Base-by-base conservation (phyloP, 2,113 vertebrate species). In the Geococcyx californianus region DNA sequence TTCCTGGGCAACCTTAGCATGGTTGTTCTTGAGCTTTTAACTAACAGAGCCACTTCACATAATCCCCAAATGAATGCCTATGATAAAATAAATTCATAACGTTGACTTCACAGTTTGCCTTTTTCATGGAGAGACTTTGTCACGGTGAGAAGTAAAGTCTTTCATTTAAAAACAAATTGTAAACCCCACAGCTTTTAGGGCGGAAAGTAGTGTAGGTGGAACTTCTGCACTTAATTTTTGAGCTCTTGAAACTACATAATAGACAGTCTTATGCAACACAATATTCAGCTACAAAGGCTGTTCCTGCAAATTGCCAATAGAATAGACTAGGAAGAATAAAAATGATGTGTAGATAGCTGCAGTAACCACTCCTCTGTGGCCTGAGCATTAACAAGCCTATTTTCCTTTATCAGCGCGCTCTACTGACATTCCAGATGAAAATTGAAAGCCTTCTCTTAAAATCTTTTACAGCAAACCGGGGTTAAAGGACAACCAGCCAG, bases 401-500 rank as follows among this genome's bases (percentile, higher is more conserved):
- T 82, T 78, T 92, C n/a, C 66, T 73, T 92, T 92, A 63, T 92
- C 79, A 86, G 51, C 55, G 34, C 83, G 92, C 51, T 80, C 88
- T 56, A 93, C 55, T 90, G 52, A 58, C 45, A n/a, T 64, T 47
- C 52, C 55, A 60, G 12, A 47, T 83, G 49, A 91, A 95, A 92
- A 95, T 51, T 96, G 58, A 96, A 91, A 95, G 84, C 73, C 69
- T 97, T 94, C 40, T 97, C 94, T 97, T 76, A 93, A 96, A 97
- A 94, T 95, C 83, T 97, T 93, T 98, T 97, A 56, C 95, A 98
- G 97, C 92, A 90, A 47, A 81, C 92, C 75, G 97, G 95, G 89
- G 63, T 97, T 96, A 97, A 97, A 97, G 96, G 88, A 97, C 94
- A 96, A 93, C 93, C 97, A 97, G 97, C 98, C 88, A 97, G 90